Percentiles rank a stretch among this genome's conserved stretches.
Conservation (phyloP, 2,888 invertebrate genomes). For the Gymnoscelis rufifasciata region DNA sequence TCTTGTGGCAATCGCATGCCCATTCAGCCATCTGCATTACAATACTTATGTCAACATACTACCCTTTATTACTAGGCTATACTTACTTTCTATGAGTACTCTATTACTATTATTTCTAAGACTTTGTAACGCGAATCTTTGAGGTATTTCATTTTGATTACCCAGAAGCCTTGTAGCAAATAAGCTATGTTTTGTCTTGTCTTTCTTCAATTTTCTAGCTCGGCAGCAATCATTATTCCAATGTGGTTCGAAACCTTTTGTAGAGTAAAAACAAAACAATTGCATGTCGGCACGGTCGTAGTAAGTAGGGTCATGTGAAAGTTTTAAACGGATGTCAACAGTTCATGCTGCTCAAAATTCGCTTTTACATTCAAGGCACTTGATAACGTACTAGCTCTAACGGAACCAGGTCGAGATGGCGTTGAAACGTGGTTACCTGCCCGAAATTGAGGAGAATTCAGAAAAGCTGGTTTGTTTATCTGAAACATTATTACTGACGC, state of each 20-base stretch:
- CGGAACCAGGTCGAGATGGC: slow-evolving; percentile 57
- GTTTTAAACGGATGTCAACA: slow-evolving; percentile 42
- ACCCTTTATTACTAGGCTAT: no score
- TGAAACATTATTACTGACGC: no score
- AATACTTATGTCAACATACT: no score
- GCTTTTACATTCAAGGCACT: slow-evolving; percentile 41
- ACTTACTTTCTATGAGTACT: slow-evolving; percentile 2
- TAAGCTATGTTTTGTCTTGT: slow-evolving; percentile 7
- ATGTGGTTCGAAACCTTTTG: slow-evolving; percentile 18
- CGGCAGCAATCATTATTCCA: slow-evolving; percentile 9
- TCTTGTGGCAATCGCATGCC: no score
- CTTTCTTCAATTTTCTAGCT: slow-evolving; percentile 5
- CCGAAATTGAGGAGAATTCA: no score
- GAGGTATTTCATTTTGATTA: slow-evolving; percentile 8
- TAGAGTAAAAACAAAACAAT: slow-evolving; percentile 28
- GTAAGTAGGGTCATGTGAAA: slow-evolving; percentile 45
- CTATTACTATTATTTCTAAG: slow-evolving; percentile 14
- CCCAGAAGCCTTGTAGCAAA: slow-evolving; percentile 2
- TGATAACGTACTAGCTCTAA: slow-evolving; percentile 41
- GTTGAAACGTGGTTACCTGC: slow-evolving; percentile 14
- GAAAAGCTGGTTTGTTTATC: no score
- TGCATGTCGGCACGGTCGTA: slow-evolving; percentile 15
- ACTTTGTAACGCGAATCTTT: slow-evolving; percentile 12
- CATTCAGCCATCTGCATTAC: no score
- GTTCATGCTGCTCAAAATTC: slow-evolving; percentile 45